A percentile compares a stretch with the other conserved stretches of the same genome.
Evolutionary conservation across 2,113 vertebrate genomes (phyloP).

Genomic region (Onychorhynchus coronatus): DNA sequence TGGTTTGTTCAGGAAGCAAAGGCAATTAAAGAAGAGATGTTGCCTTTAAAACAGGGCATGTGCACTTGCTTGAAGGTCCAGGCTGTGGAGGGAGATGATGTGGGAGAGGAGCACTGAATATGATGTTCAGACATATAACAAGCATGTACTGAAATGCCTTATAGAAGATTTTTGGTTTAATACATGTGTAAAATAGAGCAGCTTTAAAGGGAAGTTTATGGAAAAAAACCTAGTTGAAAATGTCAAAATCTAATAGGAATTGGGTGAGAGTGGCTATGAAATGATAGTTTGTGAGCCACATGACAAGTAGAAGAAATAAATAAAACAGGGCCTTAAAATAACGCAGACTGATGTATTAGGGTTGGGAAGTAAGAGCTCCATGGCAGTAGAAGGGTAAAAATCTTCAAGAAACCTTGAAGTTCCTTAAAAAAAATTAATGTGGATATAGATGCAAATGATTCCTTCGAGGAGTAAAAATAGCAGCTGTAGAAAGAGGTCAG

Average conservation of each 20-base stretch:
- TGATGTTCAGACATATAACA: not conserved
- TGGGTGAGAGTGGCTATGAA: not conserved
- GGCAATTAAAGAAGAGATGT: not conserved
- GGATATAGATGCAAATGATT: not conserved
- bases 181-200: not conserved
- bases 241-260: not conserved
- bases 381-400: not conserved
- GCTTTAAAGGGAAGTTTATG: not conserved
- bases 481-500: not conserved
- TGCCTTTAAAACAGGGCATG: not conserved
- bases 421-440: not conserved
- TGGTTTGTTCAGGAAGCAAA: not conserved
- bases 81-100: not conserved
- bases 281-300: not conserved
- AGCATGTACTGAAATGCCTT: not conserved
- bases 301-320: not conserved
- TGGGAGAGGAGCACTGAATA: not conserved
- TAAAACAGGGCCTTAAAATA: not conserved
- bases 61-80: not conserved
- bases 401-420: not conserved
- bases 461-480: not conserved
- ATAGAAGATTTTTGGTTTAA: not conserved
- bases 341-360: not conserved
- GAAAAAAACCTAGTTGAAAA: not conserved
- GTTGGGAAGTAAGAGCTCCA: not conserved